Conservation (phyloP, 2,113 vertebrate species). For the Caretta caretta region DNA sequence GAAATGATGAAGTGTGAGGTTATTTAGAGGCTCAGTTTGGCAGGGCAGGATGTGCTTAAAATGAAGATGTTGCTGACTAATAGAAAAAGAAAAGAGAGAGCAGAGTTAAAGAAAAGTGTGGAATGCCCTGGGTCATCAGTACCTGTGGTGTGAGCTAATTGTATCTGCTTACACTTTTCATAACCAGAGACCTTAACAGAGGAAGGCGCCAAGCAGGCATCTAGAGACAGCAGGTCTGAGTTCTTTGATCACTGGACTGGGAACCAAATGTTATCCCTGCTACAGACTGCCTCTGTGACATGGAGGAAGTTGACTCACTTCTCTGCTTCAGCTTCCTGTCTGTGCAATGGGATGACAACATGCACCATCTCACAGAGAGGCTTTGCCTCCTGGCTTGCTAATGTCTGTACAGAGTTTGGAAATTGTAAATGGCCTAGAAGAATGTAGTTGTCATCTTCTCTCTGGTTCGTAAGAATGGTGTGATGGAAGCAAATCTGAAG, state of each 20-base stretch:
- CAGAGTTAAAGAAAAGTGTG: not conserved
- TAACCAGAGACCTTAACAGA: not conserved
- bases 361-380: not conserved
- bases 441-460: not conserved
- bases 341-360: not conserved
- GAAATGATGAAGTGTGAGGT: not conserved
- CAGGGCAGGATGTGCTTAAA: not conserved
- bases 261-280: too few relatives aligned
- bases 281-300: too few relatives aligned
- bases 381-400: not conserved
- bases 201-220: not conserved
- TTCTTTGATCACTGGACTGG: not conserved
- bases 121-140: not conserved
- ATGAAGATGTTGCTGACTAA: slow-evolving; percentile 31
- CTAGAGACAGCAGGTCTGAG: too few relatives aligned
- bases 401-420: not conserved
- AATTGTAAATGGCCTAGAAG: not conserved
- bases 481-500: not conserved
- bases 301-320: not conserved
- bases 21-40: slow-evolving; percentile 42
- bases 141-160: not conserved
- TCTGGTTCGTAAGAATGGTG: not conserved
- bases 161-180: not conserved
- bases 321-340: not conserved
- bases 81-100: not conserved